Evolutionary conservation across 1,140 invertebrate species (phyloP), one percentile per base, ranked within the genome.

Genomic region (Drosophila athabasca): DNA sequence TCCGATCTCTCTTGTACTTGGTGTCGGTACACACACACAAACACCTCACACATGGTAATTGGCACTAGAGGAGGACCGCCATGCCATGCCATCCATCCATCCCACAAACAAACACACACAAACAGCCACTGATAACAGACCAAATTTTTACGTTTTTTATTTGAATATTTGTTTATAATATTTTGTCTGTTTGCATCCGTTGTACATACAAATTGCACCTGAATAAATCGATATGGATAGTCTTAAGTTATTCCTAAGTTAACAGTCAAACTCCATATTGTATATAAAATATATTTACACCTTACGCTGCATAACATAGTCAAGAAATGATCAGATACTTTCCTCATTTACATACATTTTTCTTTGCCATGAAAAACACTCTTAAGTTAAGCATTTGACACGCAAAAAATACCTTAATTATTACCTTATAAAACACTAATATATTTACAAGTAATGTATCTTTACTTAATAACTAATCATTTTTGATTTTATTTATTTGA

Each of bases 401-500:
- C 48, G 39, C 17, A 46, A 41, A 68, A 29, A 29, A 49, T 19
- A 49, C 26, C 35, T 41, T 69, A 44, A 39, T 48, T 67, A 54
- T 19, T 19, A 50, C 44, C 51, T 13, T 39, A 5, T 39, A 39
- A 13, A 35, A 11, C 31, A 39, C 35, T 13, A 39, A 39, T 39
- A 39, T 39, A 39, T 39, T 13, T 39, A 39, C 35, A 11, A 39
- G 35, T 39, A 11, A 39, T 79, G 58, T 39, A 62, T 59, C 46
- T 35, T 46, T 61, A 69, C 19, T 45, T 54, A 29, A 67, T 59
- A 39, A 44, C 48, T 58, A 61, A 50, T 43, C 43, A 45, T 50
- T 75, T 64, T 70, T 48, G 53, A 73, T 81, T 89, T 89, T 89
- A 89, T 89, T 89, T 89, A 71, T 89, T 89, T 89, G 7, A 62